A percentile compares a stretch with the other conserved stretches of the same genome.
phyloP scores from a whole-genome alignment of 2,888 invertebrate genomes.

The Penaeus monodon region DNA sequence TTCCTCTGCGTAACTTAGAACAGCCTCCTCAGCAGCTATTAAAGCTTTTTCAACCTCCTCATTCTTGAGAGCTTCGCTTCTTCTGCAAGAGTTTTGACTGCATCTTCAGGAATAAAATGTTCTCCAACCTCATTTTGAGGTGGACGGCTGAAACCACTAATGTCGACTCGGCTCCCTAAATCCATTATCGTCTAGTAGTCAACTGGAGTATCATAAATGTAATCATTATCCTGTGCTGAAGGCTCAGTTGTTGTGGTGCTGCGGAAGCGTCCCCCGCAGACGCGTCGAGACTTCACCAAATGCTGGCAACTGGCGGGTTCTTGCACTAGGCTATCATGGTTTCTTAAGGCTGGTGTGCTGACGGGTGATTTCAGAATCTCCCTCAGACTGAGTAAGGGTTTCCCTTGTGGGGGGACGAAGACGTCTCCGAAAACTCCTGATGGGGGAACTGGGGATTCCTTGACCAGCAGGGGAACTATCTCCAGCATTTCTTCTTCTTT shows the following conservation, averaged over 20 bases:
- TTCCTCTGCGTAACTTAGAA: slow-evolving; percentile 7
- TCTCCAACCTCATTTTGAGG: slow-evolving; percentile 37
- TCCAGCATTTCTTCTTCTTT: slow-evolving; percentile 15
- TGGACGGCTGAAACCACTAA: slow-evolving; percentile 45
- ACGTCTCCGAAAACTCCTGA: slow-evolving; percentile 45
- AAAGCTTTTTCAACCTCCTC: not conserved
- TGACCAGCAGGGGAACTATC: not conserved
- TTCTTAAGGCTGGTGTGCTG: not conserved
- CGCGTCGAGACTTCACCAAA: slow-evolving; percentile 13
- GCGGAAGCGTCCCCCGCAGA: slow-evolving; percentile 21
- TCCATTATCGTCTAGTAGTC: slow-evolving; percentile 54
- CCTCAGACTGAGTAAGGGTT: not conserved
- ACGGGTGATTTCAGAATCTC: not conserved
- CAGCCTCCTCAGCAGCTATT: not conserved
- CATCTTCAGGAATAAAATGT: slow-evolving; percentile 16
- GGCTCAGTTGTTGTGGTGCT: slow-evolving; percentile 11
- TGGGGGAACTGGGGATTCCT: slow-evolving; percentile 30
- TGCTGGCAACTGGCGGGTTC: slow-evolving; percentile 16
- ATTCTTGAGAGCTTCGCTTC: slow-evolving; percentile 9
- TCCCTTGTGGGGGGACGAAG: slow-evolving; percentile 47
- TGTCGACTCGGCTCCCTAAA: slow-evolving; percentile 58
- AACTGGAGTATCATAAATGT: slow-evolving; percentile 42
- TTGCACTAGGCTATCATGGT: not conserved
- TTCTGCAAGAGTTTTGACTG: slow-evolving; percentile 7
- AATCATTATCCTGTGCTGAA: not conserved